Conservation (phyloP, 2,888 invertebrate genomes). For the Philereme vetulata region DNA sequence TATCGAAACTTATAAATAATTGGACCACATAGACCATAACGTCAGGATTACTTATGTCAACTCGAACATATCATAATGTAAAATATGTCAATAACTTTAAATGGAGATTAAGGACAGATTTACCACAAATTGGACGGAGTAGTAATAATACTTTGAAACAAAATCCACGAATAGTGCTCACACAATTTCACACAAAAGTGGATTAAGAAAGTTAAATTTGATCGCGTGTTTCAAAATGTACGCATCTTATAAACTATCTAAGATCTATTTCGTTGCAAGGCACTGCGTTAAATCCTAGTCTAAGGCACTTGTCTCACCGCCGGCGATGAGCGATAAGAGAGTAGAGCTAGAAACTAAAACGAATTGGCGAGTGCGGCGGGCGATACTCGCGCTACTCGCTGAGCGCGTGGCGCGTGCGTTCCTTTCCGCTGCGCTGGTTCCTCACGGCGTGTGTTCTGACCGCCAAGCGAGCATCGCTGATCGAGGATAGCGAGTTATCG, state of each 20-base stretch:
- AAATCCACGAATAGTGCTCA: constrained; percentile 7
- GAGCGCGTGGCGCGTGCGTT: too few relatives aligned
- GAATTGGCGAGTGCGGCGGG: too few relatives aligned
- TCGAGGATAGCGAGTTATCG: too few relatives aligned
- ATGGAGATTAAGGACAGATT: constrained; percentile 2
- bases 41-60: constrained; percentile 15
- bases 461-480: too few relatives aligned
- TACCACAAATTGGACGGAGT: constrained; percentile 27
- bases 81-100: constrained; percentile 4
- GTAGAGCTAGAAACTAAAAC: too few relatives aligned
- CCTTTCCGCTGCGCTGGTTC: too few relatives aligned
- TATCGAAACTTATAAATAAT: constrained; percentile 31
- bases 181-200: not conserved
- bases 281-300: not conserved
- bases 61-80: constrained; percentile 8
- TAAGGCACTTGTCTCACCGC: too few relatives aligned
- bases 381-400: too few relatives aligned
- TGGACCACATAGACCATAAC: constrained; percentile 20
- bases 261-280: constrained; percentile 8
- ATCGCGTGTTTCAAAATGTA: not conserved
- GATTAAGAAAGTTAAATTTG: not conserved
- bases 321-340: too few relatives aligned
- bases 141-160: constrained; percentile 6
- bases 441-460: too few relatives aligned
- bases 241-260: constrained; percentile 6